These are phyloP conservation scores for Monopterus albus DNA, from an alignment of 2,113 vertebrate genomes.

Conservation along the genomic window DNA sequence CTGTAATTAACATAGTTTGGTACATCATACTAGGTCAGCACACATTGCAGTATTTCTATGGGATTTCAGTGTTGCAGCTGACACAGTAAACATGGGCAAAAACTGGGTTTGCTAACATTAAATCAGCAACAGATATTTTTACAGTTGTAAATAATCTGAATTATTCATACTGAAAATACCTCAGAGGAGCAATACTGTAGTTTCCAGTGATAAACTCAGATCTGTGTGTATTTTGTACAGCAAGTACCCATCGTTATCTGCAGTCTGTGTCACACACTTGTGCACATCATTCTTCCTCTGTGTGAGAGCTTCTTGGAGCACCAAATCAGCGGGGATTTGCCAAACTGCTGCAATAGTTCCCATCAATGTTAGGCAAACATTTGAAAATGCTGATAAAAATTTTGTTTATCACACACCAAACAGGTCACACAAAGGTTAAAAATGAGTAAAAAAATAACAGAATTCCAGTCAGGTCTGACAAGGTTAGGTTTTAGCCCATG, in stretches of 20 bases:
- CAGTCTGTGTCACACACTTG: slow-evolving; percentile 7
- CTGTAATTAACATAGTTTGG: background rate
- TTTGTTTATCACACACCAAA: background rate
- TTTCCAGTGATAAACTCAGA: slow-evolving; percentile 38
- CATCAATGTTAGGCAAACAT: background rate
- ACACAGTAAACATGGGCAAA: background rate
- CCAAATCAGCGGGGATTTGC: background rate
- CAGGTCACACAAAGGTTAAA: slow-evolving; percentile 9
- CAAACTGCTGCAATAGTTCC: slow-evolving; percentile 1
- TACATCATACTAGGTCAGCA: slow-evolving; percentile 50
- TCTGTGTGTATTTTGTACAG: background rate
- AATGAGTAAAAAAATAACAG: slow-evolving; percentile 7
- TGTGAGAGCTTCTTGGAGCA: background rate
- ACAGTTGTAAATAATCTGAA: slow-evolving; percentile 25
- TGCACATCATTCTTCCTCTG: background rate
- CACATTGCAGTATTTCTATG: slow-evolving; percentile 9
- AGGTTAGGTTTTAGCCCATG: slow-evolving; percentile 11
- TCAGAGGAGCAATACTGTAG: slow-evolving; percentile 25
- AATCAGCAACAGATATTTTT: slow-evolving; percentile 19
- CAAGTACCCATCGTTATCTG: background rate
- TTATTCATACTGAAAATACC: slow-evolving; percentile 47
- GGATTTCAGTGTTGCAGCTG: background rate
- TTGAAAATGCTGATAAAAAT: background rate
- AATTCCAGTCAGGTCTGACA: slow-evolving; percentile 6
- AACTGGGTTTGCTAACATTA: background rate